Conservation (phyloP, 2,797 vertebrate genomes). For the Lateolabrax maculatus region DNA sequence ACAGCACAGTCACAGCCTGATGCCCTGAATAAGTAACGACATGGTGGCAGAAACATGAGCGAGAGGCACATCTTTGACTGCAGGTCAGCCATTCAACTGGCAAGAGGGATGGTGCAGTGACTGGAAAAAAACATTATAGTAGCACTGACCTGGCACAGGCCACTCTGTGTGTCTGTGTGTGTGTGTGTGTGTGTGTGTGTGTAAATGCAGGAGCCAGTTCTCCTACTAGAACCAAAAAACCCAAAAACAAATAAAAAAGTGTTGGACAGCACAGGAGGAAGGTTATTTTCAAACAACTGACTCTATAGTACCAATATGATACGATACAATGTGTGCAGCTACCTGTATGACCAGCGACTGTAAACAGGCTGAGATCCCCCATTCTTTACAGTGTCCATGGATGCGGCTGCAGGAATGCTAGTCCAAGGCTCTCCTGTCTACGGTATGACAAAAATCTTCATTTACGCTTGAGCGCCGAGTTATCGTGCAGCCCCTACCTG, state of each 20-base stretch:
- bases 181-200: not conserved
- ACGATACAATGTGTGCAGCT: constrained; percentile 39
- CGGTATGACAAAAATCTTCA: constrained; percentile 27
- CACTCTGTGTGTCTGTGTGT: no score
- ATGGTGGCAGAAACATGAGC: constrained; percentile 74
- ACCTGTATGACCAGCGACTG: constrained; percentile 91
- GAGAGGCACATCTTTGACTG: constrained; percentile 57
- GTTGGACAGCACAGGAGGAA: constrained; percentile 8
- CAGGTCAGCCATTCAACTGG: constrained; percentile 25
- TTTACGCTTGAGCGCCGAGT: constrained; percentile 32
- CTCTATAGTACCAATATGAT: not conserved
- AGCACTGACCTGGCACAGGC: constrained; percentile 4
- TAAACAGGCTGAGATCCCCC: constrained; percentile 81
- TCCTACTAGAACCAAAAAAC: constrained; percentile 7
- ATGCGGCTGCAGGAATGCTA: constrained; percentile 67
- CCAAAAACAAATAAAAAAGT: no score
- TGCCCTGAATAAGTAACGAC: constrained; percentile 82
- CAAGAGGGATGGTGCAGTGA: not conserved
- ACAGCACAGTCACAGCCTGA: constrained; percentile 63
- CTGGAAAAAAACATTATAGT: constrained; percentile 41
- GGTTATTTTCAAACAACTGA: not conserved
- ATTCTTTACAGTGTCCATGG: constrained; percentile 84
- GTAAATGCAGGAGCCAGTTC: not conserved
- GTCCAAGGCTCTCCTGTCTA: constrained; percentile 38
- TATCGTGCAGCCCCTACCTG: constrained; percentile 25